Conservation (phyloP, 2,797 vertebrate species). For the Balearica regulorum region DNA sequence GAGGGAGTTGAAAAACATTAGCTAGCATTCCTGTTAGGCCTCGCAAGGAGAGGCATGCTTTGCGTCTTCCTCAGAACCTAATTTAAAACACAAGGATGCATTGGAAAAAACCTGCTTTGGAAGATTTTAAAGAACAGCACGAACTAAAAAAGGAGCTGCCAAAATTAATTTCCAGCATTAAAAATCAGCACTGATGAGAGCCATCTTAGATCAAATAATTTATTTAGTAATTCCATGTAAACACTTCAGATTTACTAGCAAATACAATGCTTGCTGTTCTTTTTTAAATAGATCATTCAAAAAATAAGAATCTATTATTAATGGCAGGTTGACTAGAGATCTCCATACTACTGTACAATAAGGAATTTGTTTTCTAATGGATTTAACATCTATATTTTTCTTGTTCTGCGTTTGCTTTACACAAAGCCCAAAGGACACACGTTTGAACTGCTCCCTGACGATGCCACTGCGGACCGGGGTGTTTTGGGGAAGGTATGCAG, state of each 20-base stretch:
- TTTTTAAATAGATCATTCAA: constrained; percentile 66
- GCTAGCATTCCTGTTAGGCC: background rate
- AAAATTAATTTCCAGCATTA: constrained; percentile 35
- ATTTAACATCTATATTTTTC: constrained; percentile 53
- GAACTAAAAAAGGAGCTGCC: constrained; percentile 9
- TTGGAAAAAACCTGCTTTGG: background rate
- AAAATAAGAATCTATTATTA: constrained; percentile 70
- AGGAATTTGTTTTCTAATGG: constrained; percentile 57
- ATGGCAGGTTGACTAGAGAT: constrained; percentile 68
- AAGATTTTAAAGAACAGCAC: constrained; percentile 49
- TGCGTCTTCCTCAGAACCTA: background rate
- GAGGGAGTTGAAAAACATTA: background rate
- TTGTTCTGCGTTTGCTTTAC: constrained; percentile 50
- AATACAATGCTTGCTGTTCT: constrained; percentile 68
- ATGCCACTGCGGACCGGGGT: constrained; percentile 48
- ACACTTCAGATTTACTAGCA: constrained; percentile 72
- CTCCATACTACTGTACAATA: constrained; percentile 67
- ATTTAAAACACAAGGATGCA: background rate
- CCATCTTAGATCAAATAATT: constrained; percentile 73
- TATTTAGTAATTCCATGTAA: constrained; percentile 76
- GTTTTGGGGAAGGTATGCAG: constrained; percentile 48
- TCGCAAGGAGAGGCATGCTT: background rate
- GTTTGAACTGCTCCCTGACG: constrained; percentile 51
- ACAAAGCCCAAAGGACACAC: constrained; percentile 62
- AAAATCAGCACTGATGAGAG: constrained; percentile 68